Conservation (phyloP, 2,113 vertebrate species). For the Malurus melanocephalus region DNA sequence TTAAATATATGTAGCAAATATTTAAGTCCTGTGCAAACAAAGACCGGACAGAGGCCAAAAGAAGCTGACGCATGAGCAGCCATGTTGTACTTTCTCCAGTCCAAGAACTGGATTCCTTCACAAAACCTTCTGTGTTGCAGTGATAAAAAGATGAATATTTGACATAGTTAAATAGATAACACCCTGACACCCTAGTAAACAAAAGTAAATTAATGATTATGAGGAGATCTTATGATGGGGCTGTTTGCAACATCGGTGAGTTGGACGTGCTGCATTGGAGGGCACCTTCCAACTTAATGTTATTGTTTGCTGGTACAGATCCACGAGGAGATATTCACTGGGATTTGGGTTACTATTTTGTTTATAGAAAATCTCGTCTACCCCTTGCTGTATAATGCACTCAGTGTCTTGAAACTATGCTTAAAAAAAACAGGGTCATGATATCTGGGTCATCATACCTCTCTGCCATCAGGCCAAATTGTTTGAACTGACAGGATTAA, state of each 20-base stretch:
- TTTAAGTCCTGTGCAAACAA: slow-evolving; percentile 3
- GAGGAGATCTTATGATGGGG: neutral
- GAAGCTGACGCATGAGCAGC: neutral
- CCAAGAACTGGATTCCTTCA: slow-evolving; percentile 20
- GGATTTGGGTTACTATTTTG: neutral
- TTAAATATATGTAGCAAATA: neutral
- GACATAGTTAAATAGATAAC: slow-evolving; percentile 13
- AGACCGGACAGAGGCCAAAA: neutral
- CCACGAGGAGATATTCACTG: neutral
- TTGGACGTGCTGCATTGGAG: neutral
- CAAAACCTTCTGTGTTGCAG: neutral
- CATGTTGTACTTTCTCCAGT: neutral
- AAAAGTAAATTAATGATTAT: neutral
- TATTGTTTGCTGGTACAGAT: neutral
- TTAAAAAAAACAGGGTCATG: neutral
- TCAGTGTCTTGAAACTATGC: neutral
- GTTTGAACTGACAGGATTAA: neutral
- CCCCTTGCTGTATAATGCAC: neutral
- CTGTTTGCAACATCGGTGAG: neutral
- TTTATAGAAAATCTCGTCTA: neutral
- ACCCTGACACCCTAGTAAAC: neutral
- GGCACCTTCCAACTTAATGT: neutral
- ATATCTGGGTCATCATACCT: neutral
- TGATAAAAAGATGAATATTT: slow-evolving; percentile 38
- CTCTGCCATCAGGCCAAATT: neutral